These are phyloP conservation scores for Emmelina monodactyla DNA, from an alignment of 2,888 invertebrate genomes.

Conservation along the genomic window DNA sequence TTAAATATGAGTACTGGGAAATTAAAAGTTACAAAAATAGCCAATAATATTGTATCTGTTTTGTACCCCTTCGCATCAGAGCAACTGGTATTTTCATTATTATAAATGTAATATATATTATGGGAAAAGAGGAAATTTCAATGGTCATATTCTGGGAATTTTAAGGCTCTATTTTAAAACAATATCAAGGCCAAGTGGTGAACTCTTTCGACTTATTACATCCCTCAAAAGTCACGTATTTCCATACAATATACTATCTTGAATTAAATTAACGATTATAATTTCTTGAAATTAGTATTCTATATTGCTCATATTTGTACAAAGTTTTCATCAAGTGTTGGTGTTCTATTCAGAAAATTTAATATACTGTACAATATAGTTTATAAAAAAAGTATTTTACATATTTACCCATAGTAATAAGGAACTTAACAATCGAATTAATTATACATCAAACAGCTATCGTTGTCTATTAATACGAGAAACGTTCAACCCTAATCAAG, in stretches of 20 bases:
- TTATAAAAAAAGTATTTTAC: conserved; percentile 27
- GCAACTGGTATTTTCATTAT: conserved; percentile 37
- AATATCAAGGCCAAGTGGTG: conserved; percentile 1
- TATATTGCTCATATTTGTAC: conserved; percentile 66
- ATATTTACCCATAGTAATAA: conserved; percentile 33
- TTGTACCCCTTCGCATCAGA: conserved; percentile 62
- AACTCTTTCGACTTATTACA: conserved; percentile 8
- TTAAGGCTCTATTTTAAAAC: neutral
- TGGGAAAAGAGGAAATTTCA: no score
- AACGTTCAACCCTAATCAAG: conserved; percentile 13
- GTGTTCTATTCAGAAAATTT: conserved; percentile 60
- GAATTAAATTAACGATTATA: conserved; percentile 49
- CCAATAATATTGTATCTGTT: conserved; percentile 43
- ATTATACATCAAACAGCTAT: conserved; percentile 5
- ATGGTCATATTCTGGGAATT: no score
- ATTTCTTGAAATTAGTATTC: conserved; percentile 46
- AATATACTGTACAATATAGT: conserved; percentile 45
- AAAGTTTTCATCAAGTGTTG: conserved; percentile 62
- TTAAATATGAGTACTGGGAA: conserved; percentile 22
- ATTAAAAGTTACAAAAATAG: conserved; percentile 38
- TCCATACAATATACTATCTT: conserved; percentile 47
- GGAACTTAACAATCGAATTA: conserved; percentile 33
- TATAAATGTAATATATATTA: no score
- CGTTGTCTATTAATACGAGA: conserved; percentile 5
- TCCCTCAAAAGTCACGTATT: no score